A percentile compares a stretch with the other conserved stretches of the same genome.
These are phyloP conservation scores for Xylocopa sonorina DNA, from an alignment of 1,140 invertebrate genomes.

Conservation along the genomic window DNA sequence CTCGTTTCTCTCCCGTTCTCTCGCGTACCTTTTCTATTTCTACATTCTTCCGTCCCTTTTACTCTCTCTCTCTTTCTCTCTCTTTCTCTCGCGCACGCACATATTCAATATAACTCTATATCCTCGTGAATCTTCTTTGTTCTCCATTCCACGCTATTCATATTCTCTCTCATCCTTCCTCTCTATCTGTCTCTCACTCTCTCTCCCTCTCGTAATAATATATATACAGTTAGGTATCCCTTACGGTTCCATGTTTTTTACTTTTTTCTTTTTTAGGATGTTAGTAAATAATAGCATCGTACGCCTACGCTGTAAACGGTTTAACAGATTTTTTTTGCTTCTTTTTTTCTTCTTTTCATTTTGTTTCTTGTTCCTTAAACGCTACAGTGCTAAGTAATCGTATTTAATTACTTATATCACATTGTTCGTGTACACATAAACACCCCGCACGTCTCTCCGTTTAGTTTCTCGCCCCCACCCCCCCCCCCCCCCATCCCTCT, in stretches of 20 bases:
- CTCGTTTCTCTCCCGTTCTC: background rate
- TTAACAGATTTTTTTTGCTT: conserved; percentile 64
- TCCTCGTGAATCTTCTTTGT: conserved; percentile 57
- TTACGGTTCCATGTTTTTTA: conserved; percentile 64
- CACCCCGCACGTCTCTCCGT: conserved; percentile 14
- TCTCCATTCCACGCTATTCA: conserved; percentile 20
- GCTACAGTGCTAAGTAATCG: conserved; percentile 78
- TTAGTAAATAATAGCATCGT: conserved; percentile 76
- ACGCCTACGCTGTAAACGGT: conserved; percentile 77
- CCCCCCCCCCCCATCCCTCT: too few relatives aligned
- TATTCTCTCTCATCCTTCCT: conserved; percentile 8
- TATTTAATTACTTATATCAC: conserved; percentile 81
- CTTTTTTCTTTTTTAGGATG: conserved; percentile 74
- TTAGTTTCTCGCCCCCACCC: too few relatives aligned
- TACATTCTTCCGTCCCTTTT: conserved; percentile 11
- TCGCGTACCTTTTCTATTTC: background rate
- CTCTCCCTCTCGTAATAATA: conserved; percentile 62
- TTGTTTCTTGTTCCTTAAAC: conserved; percentile 70
- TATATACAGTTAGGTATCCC: conserved; percentile 78
- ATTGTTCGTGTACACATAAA: conserved; percentile 78
- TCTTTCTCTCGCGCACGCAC: background rate
- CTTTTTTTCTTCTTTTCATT: too few relatives aligned
- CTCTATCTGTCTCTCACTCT: background rate
- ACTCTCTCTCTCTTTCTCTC: too few relatives aligned
- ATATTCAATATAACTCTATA: conserved; percentile 49